These are phyloP conservation scores for Naja naja DNA, from an alignment of 2,113 vertebrate genomes.

Conservation along the genomic window DNA sequence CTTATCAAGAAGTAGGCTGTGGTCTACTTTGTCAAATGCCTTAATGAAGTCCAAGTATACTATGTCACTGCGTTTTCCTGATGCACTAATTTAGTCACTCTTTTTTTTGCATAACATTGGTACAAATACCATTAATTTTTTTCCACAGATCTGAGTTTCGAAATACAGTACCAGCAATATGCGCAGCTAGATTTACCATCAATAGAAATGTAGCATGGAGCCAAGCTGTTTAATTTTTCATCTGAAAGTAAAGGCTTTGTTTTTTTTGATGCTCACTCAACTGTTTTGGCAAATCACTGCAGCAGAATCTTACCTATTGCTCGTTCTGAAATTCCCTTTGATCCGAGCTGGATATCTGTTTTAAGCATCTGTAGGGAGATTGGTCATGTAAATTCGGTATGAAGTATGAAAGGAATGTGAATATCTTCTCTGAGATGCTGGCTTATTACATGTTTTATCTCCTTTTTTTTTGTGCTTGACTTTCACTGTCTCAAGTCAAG, in stretches of 20 bases:
- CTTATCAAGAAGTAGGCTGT: background rate
- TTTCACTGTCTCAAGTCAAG: too few relatives aligned
- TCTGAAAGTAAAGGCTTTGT: background rate
- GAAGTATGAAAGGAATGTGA: background rate
- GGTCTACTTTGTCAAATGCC: background rate
- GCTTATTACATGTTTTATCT: background rate
- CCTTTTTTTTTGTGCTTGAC: background rate
- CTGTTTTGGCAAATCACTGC: background rate
- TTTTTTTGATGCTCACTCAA: background rate
- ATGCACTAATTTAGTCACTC: background rate
- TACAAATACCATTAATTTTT: background rate
- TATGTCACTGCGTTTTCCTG: background rate
- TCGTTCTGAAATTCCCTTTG: background rate
- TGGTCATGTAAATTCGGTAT: background rate
- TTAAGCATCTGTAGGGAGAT: background rate
- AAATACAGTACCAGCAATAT: background rate
- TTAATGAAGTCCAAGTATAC: background rate
- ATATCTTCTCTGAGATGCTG: background rate
- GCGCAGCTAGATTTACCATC: background rate
- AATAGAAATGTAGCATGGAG: background rate
- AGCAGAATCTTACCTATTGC: background rate
- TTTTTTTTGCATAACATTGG: background rate
- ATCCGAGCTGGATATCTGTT: background rate
- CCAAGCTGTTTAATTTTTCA: background rate
- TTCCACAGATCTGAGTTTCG: background rate